Base-by-base conservation (phyloP, 2,888 invertebrate species). In the Dolichopus griseipennis region DNA sequence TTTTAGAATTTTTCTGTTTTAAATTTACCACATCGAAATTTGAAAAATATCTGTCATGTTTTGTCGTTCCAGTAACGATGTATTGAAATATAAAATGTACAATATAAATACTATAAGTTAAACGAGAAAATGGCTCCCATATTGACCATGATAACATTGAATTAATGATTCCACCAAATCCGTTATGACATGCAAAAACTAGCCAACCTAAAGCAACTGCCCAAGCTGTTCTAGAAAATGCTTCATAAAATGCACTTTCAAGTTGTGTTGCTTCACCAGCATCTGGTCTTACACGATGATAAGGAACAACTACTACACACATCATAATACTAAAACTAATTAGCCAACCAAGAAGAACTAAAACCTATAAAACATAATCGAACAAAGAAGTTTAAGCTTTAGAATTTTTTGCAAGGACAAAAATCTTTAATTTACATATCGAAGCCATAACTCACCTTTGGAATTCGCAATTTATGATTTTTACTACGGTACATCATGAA, bases 131-230 rank as follows among this genome's bases (percentile, higher is more conserved):
- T 22, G 76, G 80, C 37, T 78, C 78, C 71, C 80, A 81, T 72
- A 79, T 77, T 64, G 76, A 68, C 77, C 78, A 78, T 1, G 80
- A 80, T 20, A 81, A 72, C 69, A 81, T 79, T 68, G 77, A 76
- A 27, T 81, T 79, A 22, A 81, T 74, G 2, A 79, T 61, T 12
- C 81, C 81, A 3, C 81, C 81, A 66, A 79, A 79, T 1, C 78
- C 79, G 68, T 80, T 79, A 67, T 78, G 76, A 67, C 81, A 81
- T 37, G 81, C 79, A 77, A 80, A 81, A 10, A 81, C 79, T 63
- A 81, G 78, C 78, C 81, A 79, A 4, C 76, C 78, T 21, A 80
- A 75, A 37, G 76, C 70, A 5, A 77, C 63, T n/a, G 80, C 75
- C 81, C 81, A 81, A 5, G 78, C 72, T 43, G 74, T 74, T 64